Evolutionary conservation across 2,797 vertebrate genomes (phyloP).

Genomic region (Platyrinchus mystaceus): DNA sequence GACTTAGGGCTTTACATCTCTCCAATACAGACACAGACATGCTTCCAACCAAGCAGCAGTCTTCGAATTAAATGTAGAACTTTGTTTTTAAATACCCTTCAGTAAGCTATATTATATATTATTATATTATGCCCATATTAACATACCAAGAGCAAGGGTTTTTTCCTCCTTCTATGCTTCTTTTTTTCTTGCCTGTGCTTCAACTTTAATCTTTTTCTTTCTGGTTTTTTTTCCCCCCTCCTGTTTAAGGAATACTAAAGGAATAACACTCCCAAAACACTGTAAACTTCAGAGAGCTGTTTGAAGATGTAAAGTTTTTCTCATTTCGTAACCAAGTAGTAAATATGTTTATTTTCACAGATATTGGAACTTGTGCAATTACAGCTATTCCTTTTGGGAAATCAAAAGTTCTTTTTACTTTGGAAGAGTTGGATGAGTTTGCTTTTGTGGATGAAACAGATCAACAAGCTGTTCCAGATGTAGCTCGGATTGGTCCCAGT

Average conservation of each 20-base stretch:
- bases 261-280: not conserved
- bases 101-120: not conserved
- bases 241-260: not conserved
- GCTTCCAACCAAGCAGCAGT: not conserved
- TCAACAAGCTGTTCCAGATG: conserved; percentile 79
- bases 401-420: conserved; percentile 96
- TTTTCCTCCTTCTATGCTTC: not conserved
- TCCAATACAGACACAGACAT: not conserved
- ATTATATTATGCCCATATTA: not conserved
- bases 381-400: conserved; percentile 98
- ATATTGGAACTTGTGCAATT: conserved; percentile 93
- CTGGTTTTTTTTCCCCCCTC: accelerated
- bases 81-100: not conserved
- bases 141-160: not conserved
- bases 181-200: not conserved
- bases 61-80: not conserved
- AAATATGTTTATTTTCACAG: conserved; percentile 71
- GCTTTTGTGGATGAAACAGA: conserved; percentile 92
- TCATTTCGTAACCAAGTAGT: not conserved
- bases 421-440: conserved; percentile 96
- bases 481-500: conserved; percentile 80
- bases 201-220: not conserved
- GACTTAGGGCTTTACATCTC: not conserved
- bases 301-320: not conserved
- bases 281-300: not conserved